Evolutionary conservation across 2,888 invertebrate genomes (phyloP), one percentile per base, ranked within the genome.

Genomic region (Tachina lurida): DNA sequence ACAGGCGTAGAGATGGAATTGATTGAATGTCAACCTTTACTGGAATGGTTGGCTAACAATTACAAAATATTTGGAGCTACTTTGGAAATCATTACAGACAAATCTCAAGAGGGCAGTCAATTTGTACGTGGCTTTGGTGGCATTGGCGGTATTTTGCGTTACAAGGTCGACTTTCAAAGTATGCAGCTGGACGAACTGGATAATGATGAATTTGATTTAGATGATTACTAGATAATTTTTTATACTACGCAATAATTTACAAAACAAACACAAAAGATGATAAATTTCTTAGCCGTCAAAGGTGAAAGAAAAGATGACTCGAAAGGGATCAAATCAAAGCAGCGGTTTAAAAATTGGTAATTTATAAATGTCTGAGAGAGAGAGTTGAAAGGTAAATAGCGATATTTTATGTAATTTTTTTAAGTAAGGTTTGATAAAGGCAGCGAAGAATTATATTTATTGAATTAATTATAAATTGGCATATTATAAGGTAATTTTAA

Each of bases 41-140:
- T 99, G 87, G 99, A 99, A 94, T 99, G 99, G 99, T 95, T 99
- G 89, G 99, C 99, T 54, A 99, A 99, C 94, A 99, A 98, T 93
- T 99, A 99, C 94, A 99, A 99, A 94, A 97, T 96, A 87, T 99
- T 98, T 93, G 99, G 99, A 91, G 98, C 99, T 89, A 98, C 98
- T 43, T 94, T 99, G 92, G 99, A 99, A 95, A 99, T 99, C 92
- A 99, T 99, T 91, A 99, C 99, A n/a, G 99, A 99, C 94, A 97
- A 98, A 94, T 99, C 99, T 86, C 99, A 99, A 93, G 99, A 99
- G 94, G 99, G 99, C 77, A 99, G 99, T 81, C 99, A 99, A 94
- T 99, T 99, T 93, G 99, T 99, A 67, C 95, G 98, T 93, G 99
- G 99, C 87, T 99, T 99, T 93, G 99, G 99, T 93, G 99, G 99